phyloP scores from a whole-genome alignment of 1,140 invertebrate genomes.

The Coelopa frigida region DNA sequence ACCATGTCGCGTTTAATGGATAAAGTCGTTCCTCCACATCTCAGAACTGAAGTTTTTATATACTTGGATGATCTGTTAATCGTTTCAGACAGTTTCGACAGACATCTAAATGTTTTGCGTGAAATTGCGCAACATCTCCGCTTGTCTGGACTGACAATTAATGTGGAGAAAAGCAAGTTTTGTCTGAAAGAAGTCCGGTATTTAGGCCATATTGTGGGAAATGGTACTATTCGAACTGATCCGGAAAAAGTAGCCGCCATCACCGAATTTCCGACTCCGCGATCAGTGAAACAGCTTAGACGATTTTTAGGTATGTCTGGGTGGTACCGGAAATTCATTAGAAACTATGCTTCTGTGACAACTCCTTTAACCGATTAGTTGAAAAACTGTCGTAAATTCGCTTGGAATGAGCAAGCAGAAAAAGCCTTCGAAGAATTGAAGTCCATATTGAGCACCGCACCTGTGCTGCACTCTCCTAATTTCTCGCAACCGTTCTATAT shows the following conservation, averaged over 20 bases:
- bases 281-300: constrained; percentile 33
- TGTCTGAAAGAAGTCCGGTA: constrained; percentile 21
- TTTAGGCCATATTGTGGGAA: constrained; percentile 8
- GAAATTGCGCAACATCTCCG: constrained; percentile 2
- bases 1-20: constrained; percentile 11
- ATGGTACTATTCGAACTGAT: constrained; percentile 38
- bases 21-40: constrained; percentile 37
- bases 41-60: constrained; percentile 16
- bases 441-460: no score
- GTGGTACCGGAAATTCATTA: constrained; percentile 39
- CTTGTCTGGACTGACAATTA: constrained; percentile 18
- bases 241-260: constrained; percentile 25
- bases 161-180: constrained; percentile 19
- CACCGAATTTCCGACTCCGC: constrained; percentile 4
- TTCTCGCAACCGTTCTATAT: no score
- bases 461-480: no score
- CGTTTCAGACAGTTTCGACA: constrained; percentile 5
- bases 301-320: constrained; percentile 45
- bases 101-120: constrained; percentile 2
- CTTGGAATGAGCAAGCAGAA: no score
- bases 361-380: constrained; percentile 22
- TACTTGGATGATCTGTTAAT: constrained; percentile 14
- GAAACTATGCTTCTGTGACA: constrained; percentile 26
- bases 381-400: no score
- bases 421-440: no score